Conservation (phyloP, 2,797 vertebrate species). For the Stomatorhinus walkeri region DNA sequence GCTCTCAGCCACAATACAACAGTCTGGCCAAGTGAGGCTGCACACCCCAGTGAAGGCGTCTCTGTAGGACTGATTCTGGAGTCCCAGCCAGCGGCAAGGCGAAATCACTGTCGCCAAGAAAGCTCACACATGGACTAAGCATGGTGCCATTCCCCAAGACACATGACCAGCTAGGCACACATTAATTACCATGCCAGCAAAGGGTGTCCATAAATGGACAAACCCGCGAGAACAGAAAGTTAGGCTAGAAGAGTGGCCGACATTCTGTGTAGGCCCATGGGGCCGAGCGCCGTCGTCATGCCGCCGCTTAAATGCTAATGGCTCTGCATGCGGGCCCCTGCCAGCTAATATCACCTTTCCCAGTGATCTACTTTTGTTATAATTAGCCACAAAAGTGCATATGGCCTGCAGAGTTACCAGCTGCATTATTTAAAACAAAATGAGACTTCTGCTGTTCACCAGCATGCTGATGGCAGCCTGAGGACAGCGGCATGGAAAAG, state of each 20-base stretch:
- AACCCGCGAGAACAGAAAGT: background rate
- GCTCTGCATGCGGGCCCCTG: background rate
- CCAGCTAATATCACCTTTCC: slow-evolving; percentile 12
- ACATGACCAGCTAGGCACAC: background rate
- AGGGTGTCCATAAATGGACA: background rate
- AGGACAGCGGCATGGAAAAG: background rate
- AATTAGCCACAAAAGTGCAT: slow-evolving; percentile 14
- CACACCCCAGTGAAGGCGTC: background rate
- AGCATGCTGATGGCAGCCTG: background rate
- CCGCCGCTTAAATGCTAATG: background rate
- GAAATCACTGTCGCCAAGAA: background rate
- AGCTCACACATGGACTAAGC: background rate
- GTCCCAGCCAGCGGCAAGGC: background rate
- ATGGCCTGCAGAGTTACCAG: background rate
- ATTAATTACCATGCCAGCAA: background rate
- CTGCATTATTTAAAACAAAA: slow-evolving; percentile 15
- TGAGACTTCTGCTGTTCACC: background rate
- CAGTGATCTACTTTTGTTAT: slow-evolving; percentile 12
- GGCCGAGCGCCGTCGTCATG: background rate
- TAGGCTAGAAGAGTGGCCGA: background rate
- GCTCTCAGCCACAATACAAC: background rate
- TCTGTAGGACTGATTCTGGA: background rate
- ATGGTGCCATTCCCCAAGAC: background rate
- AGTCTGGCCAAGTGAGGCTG: background rate
- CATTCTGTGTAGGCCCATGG: background rate